These are phyloP conservation scores for Reinhardtius hippoglossoides DNA, from an alignment of 2,113 vertebrate genomes.

Conservation along the genomic window DNA sequence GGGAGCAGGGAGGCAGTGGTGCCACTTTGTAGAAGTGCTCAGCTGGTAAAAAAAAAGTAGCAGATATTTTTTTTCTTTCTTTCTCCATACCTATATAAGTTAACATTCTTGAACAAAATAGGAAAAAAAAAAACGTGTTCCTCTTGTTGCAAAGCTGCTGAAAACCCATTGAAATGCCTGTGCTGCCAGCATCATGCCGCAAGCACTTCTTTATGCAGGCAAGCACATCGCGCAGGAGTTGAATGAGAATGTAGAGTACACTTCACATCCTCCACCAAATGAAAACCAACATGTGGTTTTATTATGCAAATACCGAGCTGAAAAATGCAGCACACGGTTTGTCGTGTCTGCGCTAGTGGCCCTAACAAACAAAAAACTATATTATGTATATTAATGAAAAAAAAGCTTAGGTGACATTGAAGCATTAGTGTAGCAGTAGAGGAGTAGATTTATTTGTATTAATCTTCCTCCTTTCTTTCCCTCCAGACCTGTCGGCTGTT, in stretches of 20 bases:
- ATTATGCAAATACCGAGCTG: slow-evolving; percentile 20
- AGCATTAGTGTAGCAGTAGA: neutral
- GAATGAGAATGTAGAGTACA: neutral
- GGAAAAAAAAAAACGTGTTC: neutral
- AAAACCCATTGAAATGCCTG: slow-evolving; percentile 2
- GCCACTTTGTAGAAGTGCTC: neutral
- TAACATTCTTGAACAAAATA: neutral
- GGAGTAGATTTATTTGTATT: neutral
- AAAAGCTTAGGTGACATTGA: neutral
- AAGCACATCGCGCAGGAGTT: neutral
- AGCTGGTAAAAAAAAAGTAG: neutral
- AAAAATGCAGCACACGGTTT: slow-evolving; percentile 1
- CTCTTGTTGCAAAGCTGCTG: neutral
- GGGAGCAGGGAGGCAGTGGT: neutral
- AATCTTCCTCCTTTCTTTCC: neutral
- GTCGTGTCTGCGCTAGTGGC: neutral
- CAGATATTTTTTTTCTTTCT: neutral
- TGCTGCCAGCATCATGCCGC: neutral
- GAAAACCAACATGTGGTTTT: slow-evolving; percentile 9
- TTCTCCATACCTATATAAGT: neutral
- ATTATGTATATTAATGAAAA: neutral
- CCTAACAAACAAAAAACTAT: neutral
- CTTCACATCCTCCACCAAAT: slow-evolving; percentile 7
- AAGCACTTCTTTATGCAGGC: neutral
- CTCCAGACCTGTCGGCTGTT: slow-evolving; percentile 90